Base-by-base conservation (phyloP, 2,888 invertebrate genomes). In the Leistus spinibarbis region DNA sequence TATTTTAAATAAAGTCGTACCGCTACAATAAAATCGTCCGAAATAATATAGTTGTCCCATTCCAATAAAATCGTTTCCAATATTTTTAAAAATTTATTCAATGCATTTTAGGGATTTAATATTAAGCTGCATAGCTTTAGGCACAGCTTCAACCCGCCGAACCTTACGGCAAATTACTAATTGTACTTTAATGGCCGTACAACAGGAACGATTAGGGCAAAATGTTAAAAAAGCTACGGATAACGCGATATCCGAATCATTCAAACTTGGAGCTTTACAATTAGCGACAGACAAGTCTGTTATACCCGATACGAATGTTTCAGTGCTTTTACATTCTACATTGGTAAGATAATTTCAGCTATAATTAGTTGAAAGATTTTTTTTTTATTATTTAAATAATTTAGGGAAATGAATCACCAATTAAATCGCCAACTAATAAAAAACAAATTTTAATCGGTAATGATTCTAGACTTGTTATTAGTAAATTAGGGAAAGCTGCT, bases 401-500 rank as follows among this genome's bases (percentile, higher is more conserved):
- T 60, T 40, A 63, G 24, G 40, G 4, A 10, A 13, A 22, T 54
- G 19, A 62, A 27, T 23, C 40, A 1, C 64, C 1, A 27, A 69
- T 22, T 66, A 24, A 65, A 76, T 68, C 20, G 10, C 17, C 56
- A 22, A 76, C 69, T 60, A 73, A 69, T 17, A 76, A 71, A 71
- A 72, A 70, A 62, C 68, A 57, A 24, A 54, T 76, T 23, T 19
- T 71, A 13, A 71, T 78, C 19, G 56, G 19, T 16, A 74, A 64
- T 53, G 82, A 88, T 54, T 88, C 88, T 10, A 83, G 86, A 63
- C 85, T 92, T 17, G 84, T 88, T 62, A 87, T 93, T 53, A 93
- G 91, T 78, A 86, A 87, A 78, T 85, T 96, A 24, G 97, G 97
- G 10, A 88, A 86, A 78, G 96, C 97, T 1, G 93, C 95, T 23